These are phyloP conservation scores for Bubo bubo DNA, from an alignment of 2,113 vertebrate genomes.

Conservation along the genomic window DNA sequence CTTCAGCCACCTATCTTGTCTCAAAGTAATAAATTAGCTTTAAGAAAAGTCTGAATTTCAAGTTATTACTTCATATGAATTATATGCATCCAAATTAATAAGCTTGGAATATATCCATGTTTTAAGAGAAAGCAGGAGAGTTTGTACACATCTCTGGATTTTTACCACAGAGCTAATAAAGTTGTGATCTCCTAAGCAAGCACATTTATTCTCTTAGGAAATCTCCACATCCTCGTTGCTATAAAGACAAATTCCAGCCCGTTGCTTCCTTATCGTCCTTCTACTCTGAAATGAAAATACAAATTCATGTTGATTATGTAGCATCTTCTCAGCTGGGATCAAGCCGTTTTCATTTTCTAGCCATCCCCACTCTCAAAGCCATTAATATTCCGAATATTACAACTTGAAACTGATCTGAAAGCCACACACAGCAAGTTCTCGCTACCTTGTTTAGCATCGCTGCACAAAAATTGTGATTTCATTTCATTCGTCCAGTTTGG, in stretches of 20 bases:
- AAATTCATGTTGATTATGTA: constrained; percentile 5
- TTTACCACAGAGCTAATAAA: constrained; percentile 31
- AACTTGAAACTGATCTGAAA: neutral
- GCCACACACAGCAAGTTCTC: neutral
- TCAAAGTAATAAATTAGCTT: neutral
- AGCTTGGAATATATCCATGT: neutral
- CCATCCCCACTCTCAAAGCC: neutral
- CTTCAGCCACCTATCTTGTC: neutral
- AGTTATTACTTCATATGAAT: neutral
- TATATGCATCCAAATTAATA: neutral
- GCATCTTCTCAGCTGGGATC: constrained; percentile 15
- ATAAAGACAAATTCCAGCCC: constrained; percentile 31
- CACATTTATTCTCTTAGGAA: constrained; percentile 17
- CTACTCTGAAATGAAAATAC: constrained; percentile 17
- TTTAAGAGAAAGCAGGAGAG: neutral
- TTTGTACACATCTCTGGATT: neutral
- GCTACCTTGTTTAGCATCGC: neutral
- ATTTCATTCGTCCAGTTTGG: neutral
- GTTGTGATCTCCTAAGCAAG: neutral
- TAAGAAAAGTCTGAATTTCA: neutral
- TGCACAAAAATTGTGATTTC: neutral
- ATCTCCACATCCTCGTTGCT: neutral
- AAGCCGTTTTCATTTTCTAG: neutral
- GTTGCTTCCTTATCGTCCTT: neutral
- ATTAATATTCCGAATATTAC: neutral